A percentile compares a stretch with the other conserved stretches of the same genome.
Conservation (phyloP, 2,888 invertebrate genomes). For the Gastrophysa polygoni region DNA sequence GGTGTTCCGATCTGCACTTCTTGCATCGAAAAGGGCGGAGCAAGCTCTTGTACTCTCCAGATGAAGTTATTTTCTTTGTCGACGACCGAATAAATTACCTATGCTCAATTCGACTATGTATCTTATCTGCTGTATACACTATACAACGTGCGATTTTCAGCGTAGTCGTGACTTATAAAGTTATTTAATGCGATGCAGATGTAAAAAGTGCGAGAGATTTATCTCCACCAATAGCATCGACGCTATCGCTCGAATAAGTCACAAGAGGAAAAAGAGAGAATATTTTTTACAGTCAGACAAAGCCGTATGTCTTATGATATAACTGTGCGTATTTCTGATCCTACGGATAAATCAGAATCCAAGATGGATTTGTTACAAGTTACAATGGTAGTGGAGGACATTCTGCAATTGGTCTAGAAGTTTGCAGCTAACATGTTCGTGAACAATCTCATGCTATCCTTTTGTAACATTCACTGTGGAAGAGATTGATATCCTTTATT, state of each 20-base stretch:
- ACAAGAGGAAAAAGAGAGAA: neutral
- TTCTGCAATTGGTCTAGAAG: too few relatives aligned
- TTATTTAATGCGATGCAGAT: neutral
- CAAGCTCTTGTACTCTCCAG: constrained; percentile 18
- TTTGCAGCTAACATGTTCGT: too few relatives aligned
- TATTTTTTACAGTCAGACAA: constrained; percentile 1
- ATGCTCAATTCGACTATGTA: constrained; percentile 30
- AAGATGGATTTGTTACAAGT: too few relatives aligned
- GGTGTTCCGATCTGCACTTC: constrained; percentile 28
- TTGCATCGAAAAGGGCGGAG: constrained; percentile 28
- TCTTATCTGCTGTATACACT: constrained; percentile 26
- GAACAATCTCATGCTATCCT: too few relatives aligned
- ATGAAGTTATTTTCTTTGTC: constrained; percentile 36
- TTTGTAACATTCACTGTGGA: too few relatives aligned
- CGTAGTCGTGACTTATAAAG: constrained; percentile 21
- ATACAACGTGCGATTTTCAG: constrained; percentile 30
- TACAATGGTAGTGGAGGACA: too few relatives aligned
- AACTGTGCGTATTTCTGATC: too few relatives aligned
- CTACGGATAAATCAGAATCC: too few relatives aligned
- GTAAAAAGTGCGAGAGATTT: constrained; percentile 10
- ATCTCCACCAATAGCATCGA: constrained; percentile 3
- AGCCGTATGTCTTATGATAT: too few relatives aligned
- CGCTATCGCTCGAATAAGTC: neutral
- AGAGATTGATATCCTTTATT: too few relatives aligned
- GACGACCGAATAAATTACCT: constrained; percentile 27